Conservation (phyloP, 2,113 vertebrate genomes). For the Gavialis gangeticus region DNA sequence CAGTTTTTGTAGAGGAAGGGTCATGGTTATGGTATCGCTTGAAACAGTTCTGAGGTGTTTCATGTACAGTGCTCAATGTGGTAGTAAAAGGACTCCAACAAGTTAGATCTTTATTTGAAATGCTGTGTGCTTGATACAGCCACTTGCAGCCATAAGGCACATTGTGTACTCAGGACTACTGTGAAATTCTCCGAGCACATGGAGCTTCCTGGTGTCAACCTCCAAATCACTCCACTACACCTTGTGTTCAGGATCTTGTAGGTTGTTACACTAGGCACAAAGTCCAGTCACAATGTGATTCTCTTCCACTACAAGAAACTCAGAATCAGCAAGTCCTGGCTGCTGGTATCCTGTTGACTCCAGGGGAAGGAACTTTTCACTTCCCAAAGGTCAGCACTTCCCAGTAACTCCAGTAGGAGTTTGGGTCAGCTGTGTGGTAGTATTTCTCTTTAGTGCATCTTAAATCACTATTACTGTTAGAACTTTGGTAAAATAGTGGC, state of each 20-base stretch:
- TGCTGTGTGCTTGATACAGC: too few species aligned
- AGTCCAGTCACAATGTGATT: neutral
- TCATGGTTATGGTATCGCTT: neutral
- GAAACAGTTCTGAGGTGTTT: neutral
- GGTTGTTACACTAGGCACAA: neutral
- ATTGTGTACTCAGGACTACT: too few species aligned
- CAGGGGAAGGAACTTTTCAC: neutral
- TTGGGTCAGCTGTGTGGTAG: neutral
- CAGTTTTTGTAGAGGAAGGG: neutral
- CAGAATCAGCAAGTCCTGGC: neutral
- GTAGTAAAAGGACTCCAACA: too few species aligned
- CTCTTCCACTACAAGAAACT: neutral
- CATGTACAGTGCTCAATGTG: too few species aligned
- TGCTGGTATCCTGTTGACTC: neutral
- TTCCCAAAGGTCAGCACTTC: neutral
- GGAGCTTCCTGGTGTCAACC: too few species aligned
- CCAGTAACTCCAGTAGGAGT: neutral
- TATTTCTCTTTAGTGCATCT: neutral
- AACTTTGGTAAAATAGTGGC: neutral
- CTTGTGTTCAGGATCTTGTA: too few species aligned
- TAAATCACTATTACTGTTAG: neutral
- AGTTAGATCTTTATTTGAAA: too few species aligned
- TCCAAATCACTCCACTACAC: too few species aligned
- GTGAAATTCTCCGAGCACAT: too few species aligned
- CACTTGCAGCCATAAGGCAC: too few species aligned